Base-by-base conservation (phyloP, 2,797 vertebrate genomes). In the Notoglanidium macrostoma region DNA sequence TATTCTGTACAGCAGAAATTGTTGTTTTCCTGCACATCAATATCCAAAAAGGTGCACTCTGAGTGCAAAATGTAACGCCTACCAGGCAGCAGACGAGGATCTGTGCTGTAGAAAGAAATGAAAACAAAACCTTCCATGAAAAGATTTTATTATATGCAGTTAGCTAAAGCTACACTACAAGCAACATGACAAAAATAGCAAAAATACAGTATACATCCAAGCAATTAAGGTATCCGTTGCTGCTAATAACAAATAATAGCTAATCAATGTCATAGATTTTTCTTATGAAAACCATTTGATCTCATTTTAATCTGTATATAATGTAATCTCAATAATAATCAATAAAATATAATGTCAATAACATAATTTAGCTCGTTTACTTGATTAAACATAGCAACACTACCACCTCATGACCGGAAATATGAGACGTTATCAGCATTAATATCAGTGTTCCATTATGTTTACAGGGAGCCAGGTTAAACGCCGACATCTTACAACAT, bases 1-100 rank as follows among this genome's bases (percentile, higher is more conserved):
- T 82, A 82, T 82, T 67, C 32, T 82, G 15, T 82, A 49, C 44
- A 82, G 29, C 40, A 46, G 57, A 63, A 82, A 82, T 46, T 29
- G 59, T 61, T 80, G 55, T 80, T 81, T 63, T 17, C 10, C 29
- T 46, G 79, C 40, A 63, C 12, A 46, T 44, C 78, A 44, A 11
- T 0, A 57, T 63, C 35, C 29, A 76, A 51, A 77, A 40, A 35
- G 21, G 54, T n/a, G 49, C 23, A 74, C 72, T 15, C 11, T 67
- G 80, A 44, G 8, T 49, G 40, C 2, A n/a, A 5, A 81, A 9
- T 29, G 15, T n/a, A 49, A 82, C 49, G 21, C 26, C 61, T 59
- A 59, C 35, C 77, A 59, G 19, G 77, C 5, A 26, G 29, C 54
- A 40, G 12, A 79, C 14, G 32, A 40, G 44, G 77, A 5, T 55